These are phyloP conservation scores for Planococcus citri DNA, from an alignment of 1,140 invertebrate genomes.

Conservation along the genomic window DNA sequence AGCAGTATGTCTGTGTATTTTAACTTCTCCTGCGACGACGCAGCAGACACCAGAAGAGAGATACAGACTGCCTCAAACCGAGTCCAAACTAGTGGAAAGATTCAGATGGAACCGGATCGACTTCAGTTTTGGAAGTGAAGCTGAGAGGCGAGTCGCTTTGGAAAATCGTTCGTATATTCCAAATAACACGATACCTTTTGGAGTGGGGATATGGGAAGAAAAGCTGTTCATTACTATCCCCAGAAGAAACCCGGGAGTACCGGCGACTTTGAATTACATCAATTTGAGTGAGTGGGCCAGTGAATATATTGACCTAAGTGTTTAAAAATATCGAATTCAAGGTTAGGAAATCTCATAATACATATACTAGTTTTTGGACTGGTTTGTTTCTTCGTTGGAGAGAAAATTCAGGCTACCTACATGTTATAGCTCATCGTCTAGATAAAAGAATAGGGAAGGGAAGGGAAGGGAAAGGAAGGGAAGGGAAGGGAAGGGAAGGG, in stretches of 20 bases:
- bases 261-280: constrained; percentile 65
- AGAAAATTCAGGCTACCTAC: too few species aligned
- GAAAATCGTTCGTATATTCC: constrained; percentile 48
- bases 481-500: too few species aligned
- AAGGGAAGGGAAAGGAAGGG: too few species aligned
- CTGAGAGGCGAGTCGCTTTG: constrained; percentile 45
- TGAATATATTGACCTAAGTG: background rate
- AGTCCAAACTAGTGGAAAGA: constrained; percentile 47
- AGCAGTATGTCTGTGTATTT: too few species aligned
- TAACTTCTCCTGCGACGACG: too few species aligned
- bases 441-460: too few species aligned
- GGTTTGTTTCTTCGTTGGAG: too few species aligned
- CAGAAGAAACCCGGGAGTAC: constrained; percentile 50
- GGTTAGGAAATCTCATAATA: too few species aligned
- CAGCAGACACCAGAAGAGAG: constrained; percentile 42
- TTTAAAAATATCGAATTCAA: too few species aligned
- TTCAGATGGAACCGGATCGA: constrained; percentile 59
- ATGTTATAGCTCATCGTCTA: too few species aligned
- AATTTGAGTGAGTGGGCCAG: constrained; percentile 40
- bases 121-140: constrained; percentile 50
- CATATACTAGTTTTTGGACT: too few species aligned
- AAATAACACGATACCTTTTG: constrained; percentile 59
- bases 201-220: constrained; percentile 60
- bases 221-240: constrained; percentile 64
- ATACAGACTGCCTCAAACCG: too few species aligned